Base-by-base conservation (phyloP, 2,888 invertebrate species). In the Adela reaumurella region DNA sequence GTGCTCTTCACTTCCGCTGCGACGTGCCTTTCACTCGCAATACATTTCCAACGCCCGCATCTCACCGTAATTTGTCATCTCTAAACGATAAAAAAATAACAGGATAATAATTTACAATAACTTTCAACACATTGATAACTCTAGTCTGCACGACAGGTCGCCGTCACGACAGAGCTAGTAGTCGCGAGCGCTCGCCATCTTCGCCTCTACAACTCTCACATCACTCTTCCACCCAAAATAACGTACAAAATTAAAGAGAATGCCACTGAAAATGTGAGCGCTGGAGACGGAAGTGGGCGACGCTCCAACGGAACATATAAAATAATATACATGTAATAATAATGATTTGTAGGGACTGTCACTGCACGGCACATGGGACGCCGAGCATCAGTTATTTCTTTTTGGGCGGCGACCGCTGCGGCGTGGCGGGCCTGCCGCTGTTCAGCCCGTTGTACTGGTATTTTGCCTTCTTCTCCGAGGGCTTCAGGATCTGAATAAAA, bases 381-480 rank as follows among this genome's bases (percentile, higher is more conserved):
- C 70, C 68, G 60, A 68, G 68, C 61, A 63, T 61, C 68, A 78
- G 81, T 87, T 88, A 88, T 85, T 89, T 89, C 74, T 84, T 84
- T 67, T 80, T 83, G 54, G 86, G 85, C 74, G 84, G 74, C 77
- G 89, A 89, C 65, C 89, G 86, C 66, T 91, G 92, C 58, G 92
- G 91, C 63, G 92, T 92, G 58, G 90, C 87, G 56, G 92, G 88
- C 81, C 95, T 85, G 54, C 90, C 89, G 55, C 90, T 90, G 74
- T 91, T 91, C 76, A 90, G 86, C 60, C 92, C 92, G 61, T 88
- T 88, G 79, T 98, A 98, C 70, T 97, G 94, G 77, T 97, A 98
- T 81, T 99, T 98, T 59, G 98, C 97, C 81, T 99, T 99, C 82
- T 99, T 99, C 82, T 99, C 98, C 53, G 97, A 97, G 63, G 98